Percentiles rank a stretch among this genome's conserved stretches.
Evolutionary conservation across 2,888 invertebrate genomes (phyloP).

Genomic region (Pasiphila rectangulata): DNA sequence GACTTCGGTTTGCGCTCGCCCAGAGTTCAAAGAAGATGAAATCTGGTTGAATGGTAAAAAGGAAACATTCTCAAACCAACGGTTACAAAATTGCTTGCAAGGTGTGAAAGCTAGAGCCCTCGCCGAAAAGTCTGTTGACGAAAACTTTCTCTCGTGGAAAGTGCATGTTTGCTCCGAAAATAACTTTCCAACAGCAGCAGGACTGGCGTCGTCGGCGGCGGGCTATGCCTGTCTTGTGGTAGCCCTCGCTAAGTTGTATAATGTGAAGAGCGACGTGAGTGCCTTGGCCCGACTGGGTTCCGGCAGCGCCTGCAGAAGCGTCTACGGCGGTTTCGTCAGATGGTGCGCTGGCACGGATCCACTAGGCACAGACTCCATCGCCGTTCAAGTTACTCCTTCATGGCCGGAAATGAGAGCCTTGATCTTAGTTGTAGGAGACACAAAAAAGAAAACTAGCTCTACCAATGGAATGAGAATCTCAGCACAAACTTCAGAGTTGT

Average conservation of each 20-base stretch:
- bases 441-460: conserved; percentile 91
- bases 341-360: conserved; percentile 88
- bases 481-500: conserved; percentile 89
- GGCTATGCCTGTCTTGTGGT: conserved; percentile 97
- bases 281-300: conserved; percentile 92
- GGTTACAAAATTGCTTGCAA: conserved; percentile 87
- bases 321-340: conserved; percentile 96
- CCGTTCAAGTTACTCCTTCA: conserved; percentile 86
- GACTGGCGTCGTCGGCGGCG: conserved; percentile 98
- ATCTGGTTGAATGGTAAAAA: conserved; percentile 96
- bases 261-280: conserved; percentile 87
- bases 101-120: conserved; percentile 67
- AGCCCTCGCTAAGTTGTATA: conserved; percentile 88
- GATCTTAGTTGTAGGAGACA: conserved; percentile 92
- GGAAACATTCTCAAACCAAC: conserved; percentile 85
- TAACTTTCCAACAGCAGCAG: conserved; percentile 99
- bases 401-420: conserved; percentile 96
- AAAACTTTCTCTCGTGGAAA: conserved; percentile 83
- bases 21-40: conserved; percentile 85
- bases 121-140: conserved; percentile 56
- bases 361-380: conserved; percentile 88
- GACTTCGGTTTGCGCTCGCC: conserved; percentile 90
- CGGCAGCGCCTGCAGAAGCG: conserved; percentile 97
- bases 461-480: conserved; percentile 93
- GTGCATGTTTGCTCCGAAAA: conserved; percentile 93